Percentiles rank a stretch among this genome's conserved stretches.
phyloP scores from a whole-genome alignment of 2,888 invertebrate genomes.

The Hydroisotoma schaefferi region DNA sequence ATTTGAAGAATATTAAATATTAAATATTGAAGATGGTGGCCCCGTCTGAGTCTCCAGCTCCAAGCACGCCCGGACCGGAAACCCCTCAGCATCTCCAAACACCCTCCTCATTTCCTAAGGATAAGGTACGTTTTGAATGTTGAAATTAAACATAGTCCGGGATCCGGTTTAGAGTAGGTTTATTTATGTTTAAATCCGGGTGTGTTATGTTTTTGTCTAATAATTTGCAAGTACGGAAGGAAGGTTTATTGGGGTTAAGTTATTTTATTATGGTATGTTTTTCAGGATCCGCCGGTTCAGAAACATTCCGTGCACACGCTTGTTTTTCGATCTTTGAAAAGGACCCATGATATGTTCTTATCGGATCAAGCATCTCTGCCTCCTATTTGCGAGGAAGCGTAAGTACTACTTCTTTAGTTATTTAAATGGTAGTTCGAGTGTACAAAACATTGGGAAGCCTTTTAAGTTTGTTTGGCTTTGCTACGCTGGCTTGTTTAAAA shows the following conservation, averaged over 20 bases:
- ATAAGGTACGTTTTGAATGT: conserved; percentile 16
- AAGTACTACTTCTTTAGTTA: conserved; percentile 47
- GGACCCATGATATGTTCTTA: conserved; percentile 96
- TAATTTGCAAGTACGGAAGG: neutral
- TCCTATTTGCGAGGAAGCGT: conserved; percentile 78
- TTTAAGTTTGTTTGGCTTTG: no score
- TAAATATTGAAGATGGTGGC: conserved; percentile 17
- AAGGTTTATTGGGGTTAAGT: no score
- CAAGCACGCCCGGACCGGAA: conserved; percentile 3
- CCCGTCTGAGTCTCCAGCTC: conserved; percentile 15
- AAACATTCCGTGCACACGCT: conserved; percentile 95
- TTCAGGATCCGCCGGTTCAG: conserved; percentile 61
- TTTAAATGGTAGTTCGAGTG: no score
- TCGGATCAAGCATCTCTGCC: conserved; percentile 83
- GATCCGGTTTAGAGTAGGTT: no score
- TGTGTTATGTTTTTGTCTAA: neutral
- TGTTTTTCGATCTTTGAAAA: conserved; percentile 92
- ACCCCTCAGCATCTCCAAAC: conserved; percentile 24
- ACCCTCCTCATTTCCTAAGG: conserved; percentile 4
- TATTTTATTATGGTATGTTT: conserved; percentile 10
- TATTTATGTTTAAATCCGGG: no score
- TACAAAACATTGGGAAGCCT: no score
- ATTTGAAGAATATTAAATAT: no score
- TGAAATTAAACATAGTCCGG: no score
- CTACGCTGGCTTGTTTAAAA: no score